Percentiles rank a stretch among this genome's conserved stretches.
Evolutionary conservation across 2,797 vertebrate species (phyloP).

Genomic region (Ceryle rudis): DNA sequence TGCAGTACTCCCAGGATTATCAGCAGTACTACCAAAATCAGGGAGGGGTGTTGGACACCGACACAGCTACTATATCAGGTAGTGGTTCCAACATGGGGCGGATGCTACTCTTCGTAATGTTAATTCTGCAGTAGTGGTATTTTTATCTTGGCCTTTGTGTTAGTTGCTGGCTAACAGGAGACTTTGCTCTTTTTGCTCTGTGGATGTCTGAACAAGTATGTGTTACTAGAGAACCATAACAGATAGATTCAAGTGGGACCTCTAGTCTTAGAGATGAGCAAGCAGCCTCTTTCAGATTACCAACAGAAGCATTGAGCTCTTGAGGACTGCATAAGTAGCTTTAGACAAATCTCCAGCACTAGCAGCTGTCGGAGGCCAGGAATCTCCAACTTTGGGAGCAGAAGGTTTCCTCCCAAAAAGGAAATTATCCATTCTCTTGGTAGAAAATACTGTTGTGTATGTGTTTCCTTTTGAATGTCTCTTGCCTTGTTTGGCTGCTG

Average conservation of each 20-base stretch:
- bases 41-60: conserved; percentile 83
- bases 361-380: background rate
- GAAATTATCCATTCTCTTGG: background rate
- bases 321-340: background rate
- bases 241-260: background rate
- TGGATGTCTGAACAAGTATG: accelerated
- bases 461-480: background rate
- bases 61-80: conserved; percentile 86
- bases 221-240: background rate
- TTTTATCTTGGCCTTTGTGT: background rate
- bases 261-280: background rate
- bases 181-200: background rate
- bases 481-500: conserved; percentile 78
- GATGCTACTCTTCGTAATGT: background rate
- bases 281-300: background rate
- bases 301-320: background rate
- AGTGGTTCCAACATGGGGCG: background rate
- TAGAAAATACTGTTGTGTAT: background rate
- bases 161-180: background rate
- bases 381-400: background rate
- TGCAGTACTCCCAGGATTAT: conserved; percentile 85
- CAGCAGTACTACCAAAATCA: conserved; percentile 90
- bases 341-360: background rate
- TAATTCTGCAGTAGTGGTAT: background rate
- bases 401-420: conserved; percentile 46